A percentile compares a stretch with the other conserved stretches of the same genome.
These are phyloP conservation scores for Drosophila falleni DNA, from an alignment of 2,888 invertebrate genomes.

Conservation along the genomic window DNA sequence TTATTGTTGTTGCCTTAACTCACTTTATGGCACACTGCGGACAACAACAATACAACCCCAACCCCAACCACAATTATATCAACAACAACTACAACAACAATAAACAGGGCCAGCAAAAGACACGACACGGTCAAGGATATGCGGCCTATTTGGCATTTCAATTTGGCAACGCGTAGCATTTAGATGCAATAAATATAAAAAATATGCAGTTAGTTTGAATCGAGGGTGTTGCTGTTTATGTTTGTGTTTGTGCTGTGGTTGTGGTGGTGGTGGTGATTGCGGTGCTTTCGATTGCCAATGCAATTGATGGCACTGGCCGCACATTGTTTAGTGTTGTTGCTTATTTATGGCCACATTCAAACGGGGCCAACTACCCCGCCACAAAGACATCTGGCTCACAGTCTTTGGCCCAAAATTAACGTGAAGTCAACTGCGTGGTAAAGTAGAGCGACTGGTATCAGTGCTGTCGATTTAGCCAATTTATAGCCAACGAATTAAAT, in stretches of 20 bases:
- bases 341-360: slow-evolving; percentile 75
- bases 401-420: slow-evolving; percentile 48
- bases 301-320: slow-evolving; percentile 66
- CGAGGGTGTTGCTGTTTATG: slow-evolving; percentile 31
- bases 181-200: slow-evolving; percentile 72
- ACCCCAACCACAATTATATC: slow-evolving; percentile 16
- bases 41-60: slow-evolving; percentile 11
- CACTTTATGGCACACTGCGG: slow-evolving; percentile 29
- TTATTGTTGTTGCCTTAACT: slow-evolving; percentile 48
- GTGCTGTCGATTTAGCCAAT: neutral
- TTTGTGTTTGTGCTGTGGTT: slow-evolving; percentile 21
- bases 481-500: too few relatives aligned
- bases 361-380: slow-evolving; percentile 53
- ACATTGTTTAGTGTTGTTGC: slow-evolving; percentile 54
- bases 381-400: slow-evolving; percentile 13
- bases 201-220: slow-evolving; percentile 66
- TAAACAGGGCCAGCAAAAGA: slow-evolving; percentile 12
- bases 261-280: neutral
- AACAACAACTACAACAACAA: slow-evolving; percentile 2
- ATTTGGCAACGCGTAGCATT: slow-evolving; percentile 60
- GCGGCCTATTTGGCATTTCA: slow-evolving; percentile 59
- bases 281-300: slow-evolving; percentile 59
- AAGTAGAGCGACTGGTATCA: neutral
- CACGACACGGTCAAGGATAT: slow-evolving; percentile 63
- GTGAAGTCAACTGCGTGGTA: neutral